Percentiles rank a stretch among this genome's conserved stretches.
Conservation (phyloP, 1,140 invertebrate species). For the Temnothorax longispinosus region DNA sequence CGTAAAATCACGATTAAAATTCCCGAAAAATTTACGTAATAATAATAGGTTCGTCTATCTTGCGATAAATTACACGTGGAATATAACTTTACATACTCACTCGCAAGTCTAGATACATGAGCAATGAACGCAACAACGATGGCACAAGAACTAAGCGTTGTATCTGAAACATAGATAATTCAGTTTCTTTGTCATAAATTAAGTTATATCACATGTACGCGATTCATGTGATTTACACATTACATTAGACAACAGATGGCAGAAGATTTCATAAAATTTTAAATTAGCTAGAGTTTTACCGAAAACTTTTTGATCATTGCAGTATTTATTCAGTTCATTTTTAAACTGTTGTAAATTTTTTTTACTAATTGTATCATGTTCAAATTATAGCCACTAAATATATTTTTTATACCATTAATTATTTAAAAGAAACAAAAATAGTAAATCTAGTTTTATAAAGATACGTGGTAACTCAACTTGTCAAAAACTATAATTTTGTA, state of each 20-base stretch:
- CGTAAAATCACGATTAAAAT: constrained; percentile 1
- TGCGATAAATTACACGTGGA: background rate
- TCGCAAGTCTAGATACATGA: constrained; percentile 88
- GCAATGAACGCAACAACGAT: constrained; percentile 91
- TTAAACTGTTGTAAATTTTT: background rate
- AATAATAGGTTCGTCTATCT: background rate
- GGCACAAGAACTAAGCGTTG: constrained; percentile 93
- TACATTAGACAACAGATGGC: background rate
- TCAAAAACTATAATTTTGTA: no score
- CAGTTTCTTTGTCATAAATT: background rate
- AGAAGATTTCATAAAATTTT: background rate
- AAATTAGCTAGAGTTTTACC: background rate
- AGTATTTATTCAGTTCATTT: background rate
- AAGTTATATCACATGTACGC: background rate
- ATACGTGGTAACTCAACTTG: no score
- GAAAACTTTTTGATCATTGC: background rate
- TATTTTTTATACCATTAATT: background rate
- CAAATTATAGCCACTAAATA: background rate
- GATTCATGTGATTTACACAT: no score
- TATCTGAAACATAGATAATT: constrained; percentile 85
- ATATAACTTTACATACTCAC: constrained; percentile 58
- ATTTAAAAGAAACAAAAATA: background rate
- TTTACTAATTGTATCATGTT: background rate
- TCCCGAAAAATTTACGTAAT: background rate
- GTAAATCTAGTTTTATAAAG: no score